Base-by-base conservation (phyloP, 2,888 invertebrate species). In the Ichneumoninae sp. region DNA sequence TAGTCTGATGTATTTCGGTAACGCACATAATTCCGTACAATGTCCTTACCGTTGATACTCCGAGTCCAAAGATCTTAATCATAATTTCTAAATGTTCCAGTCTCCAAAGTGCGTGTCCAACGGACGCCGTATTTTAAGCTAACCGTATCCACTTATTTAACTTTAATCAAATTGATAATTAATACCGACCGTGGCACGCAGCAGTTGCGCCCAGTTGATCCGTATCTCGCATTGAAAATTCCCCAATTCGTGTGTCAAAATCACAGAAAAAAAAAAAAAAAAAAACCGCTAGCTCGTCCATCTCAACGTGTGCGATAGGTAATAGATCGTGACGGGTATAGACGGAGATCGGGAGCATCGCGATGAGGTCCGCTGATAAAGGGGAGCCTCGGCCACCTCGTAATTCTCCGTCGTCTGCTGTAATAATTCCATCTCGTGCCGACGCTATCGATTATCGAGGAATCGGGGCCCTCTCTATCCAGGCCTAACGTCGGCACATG, bases 401-500 rank as follows among this genome's bases (percentile, higher is more conserved):
- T 36, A 77, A 54, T 77, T 77, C 68, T 44, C 54, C 26, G 36
- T 72, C 72, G 40, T 26, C 57, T 26, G n/a, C 40, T 60, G 30
- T 36, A 44, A 72, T 60, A 40, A 60, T 72, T 72, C 44, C 26
- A 72, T 72, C 60, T 44, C 60, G 44, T 60, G 72, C 26, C 57
- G 60, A 44, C 57, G 16, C n/a, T 54, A 77, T 77, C 68, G 68
- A 69, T 77, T 77, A 77, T 68, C 68, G 68, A 77, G 77, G 47
- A 77, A 69, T 68, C 68, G 47, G 44, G 44, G 3, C 40, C n/a
- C 44, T 60, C 66, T 40, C 10, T 16, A 33, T 7, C 66, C 10
- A 30, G 36, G 36, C 40, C 40, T 66, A 40, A 22, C 19, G 36
- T 36, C 19, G n/a, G 66, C n/a, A 3, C 19, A 40, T 44, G 33